Conservation (phyloP, 2,113 vertebrate species). For the Heterotilapia buettikoferi region DNA sequence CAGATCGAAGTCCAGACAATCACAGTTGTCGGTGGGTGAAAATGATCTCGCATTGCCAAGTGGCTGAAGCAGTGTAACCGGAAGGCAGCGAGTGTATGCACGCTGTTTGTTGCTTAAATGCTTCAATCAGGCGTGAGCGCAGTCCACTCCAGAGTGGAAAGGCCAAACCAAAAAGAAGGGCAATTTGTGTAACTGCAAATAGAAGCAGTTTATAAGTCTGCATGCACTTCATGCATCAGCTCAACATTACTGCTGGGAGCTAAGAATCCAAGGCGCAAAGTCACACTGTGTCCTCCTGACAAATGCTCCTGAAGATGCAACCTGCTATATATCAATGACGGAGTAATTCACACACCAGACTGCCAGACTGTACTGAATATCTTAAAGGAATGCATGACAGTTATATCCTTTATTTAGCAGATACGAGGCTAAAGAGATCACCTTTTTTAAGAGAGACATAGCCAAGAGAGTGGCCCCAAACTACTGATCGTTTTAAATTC, state of each 20-base stretch:
- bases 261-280: background rate
- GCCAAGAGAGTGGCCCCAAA: background rate
- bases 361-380: background rate
- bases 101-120: background rate
- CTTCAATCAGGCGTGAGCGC: background rate
- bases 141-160: background rate
- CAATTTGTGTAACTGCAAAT: background rate
- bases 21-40: slow-evolving; percentile 69
- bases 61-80: slow-evolving; percentile 17
- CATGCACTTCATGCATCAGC: background rate
- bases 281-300: background rate
- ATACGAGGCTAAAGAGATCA: background rate
- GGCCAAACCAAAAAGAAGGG: background rate
- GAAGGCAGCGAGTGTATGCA: slow-evolving; percentile 3
- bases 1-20: slow-evolving; percentile 63
- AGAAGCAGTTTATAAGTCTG: background rate
- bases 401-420: background rate
- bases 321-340: background rate
- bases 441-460: background rate
- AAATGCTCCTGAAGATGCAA: background rate
- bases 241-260: background rate
- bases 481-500: background rate
- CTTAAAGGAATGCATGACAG: background rate
- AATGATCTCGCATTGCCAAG: slow-evolving; percentile 52
- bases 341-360: background rate